phyloP scores from a whole-genome alignment of 2,797 vertebrate species.

The Mormyrus proboscirostris region DNA sequence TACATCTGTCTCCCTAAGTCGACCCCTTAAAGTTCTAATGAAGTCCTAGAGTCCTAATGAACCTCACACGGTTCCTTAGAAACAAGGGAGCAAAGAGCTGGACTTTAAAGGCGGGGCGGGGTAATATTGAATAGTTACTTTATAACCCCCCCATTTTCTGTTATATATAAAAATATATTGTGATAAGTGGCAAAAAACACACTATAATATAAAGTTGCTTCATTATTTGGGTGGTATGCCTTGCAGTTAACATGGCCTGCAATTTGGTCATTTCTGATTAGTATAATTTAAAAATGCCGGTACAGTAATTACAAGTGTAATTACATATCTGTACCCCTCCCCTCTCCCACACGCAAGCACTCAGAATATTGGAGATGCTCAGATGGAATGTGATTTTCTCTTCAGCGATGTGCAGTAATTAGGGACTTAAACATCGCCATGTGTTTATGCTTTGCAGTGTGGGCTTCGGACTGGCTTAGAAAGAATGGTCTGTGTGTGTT shows the following conservation, averaged over 20 bases:
- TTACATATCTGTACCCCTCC: constrained; percentile 37
- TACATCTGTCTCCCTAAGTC: constrained; percentile 57
- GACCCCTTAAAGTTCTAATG: constrained; percentile 46
- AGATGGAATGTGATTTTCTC: constrained; percentile 60
- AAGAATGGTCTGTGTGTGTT: constrained; percentile 45
- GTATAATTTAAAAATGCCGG: constrained; percentile 15
- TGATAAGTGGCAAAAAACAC: background rate
- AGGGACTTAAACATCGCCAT: constrained; percentile 60
- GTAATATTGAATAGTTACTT: background rate
- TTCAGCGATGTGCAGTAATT: constrained; percentile 60
- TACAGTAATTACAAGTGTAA: constrained; percentile 47
- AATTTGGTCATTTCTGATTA: constrained; percentile 11
- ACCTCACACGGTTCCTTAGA: constrained; percentile 31
- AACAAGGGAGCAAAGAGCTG: constrained; percentile 4
- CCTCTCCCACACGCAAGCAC: constrained; percentile 12
- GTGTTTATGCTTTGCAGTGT: constrained; percentile 54
- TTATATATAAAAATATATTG: background rate
- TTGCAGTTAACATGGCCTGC: background rate
- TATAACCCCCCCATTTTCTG: background rate
- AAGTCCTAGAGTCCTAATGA: constrained; percentile 46
- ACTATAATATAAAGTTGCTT: background rate
- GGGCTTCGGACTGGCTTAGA: constrained; percentile 50
- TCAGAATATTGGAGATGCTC: constrained; percentile 14
- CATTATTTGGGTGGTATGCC: background rate
- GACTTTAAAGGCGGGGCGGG: background rate